Evolutionary conservation across 2,888 invertebrate species (phyloP).

Genomic region (Charanyca ferruginea): DNA sequence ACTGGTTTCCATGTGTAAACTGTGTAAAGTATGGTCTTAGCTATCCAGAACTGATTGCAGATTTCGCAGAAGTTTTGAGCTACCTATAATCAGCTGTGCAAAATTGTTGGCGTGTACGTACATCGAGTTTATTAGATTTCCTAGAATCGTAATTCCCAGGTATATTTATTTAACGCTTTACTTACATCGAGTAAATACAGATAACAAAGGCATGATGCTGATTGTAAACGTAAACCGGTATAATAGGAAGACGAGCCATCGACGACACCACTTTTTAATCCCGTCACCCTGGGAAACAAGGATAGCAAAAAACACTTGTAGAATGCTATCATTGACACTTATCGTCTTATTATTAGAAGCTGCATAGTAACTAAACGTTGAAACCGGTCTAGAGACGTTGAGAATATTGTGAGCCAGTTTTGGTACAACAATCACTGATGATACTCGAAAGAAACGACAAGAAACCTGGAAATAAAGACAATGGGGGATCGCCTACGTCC

Average conservation of each 20-base stretch:
- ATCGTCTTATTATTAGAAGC: conserved; percentile 43
- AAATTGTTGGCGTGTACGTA: conserved; percentile 17
- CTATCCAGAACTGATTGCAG: conserved; percentile 21
- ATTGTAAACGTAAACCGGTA: conserved; percentile 20
- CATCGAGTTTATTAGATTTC: conserved; percentile 42
- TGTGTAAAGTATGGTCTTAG: conserved; percentile 7
- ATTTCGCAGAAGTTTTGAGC: conserved; percentile 18
- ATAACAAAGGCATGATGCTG: conserved; percentile 33
- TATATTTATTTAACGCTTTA: conserved; percentile 37
- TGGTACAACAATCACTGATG: conserved; percentile 25
- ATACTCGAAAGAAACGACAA: conserved; percentile 44
- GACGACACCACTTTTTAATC: conserved; percentile 3
- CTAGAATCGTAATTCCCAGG: conserved; percentile 19
- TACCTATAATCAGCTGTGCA: conserved; percentile 22
- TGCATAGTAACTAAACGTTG: conserved; percentile 40
- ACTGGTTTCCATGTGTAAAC: background rate
- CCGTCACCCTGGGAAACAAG: conserved; percentile 3
- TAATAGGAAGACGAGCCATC: conserved; percentile 11
- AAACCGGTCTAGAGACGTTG: conserved; percentile 34
- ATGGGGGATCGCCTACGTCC: conserved; percentile 62
- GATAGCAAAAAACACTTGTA: conserved; percentile 37
- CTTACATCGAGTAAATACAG: conserved; percentile 14
- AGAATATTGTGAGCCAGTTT: conserved; percentile 31
- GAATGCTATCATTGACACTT: conserved; percentile 47
- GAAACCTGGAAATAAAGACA: conserved; percentile 55